Conservation (phyloP, 2,113 vertebrate species). For the Corythornis madagascariensis region DNA sequence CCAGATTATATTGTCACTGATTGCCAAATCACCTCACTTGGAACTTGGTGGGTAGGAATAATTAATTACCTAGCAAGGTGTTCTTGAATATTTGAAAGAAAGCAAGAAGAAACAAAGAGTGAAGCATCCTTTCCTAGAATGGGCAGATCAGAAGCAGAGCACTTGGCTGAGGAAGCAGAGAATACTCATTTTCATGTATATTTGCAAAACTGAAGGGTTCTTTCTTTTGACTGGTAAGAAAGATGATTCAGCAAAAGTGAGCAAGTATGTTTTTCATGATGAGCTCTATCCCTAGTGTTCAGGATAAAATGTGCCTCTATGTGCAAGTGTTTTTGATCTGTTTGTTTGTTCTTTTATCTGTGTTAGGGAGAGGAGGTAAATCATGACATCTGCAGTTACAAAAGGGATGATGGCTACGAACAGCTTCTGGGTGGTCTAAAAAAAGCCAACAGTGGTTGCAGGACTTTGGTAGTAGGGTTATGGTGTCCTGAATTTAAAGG, state of each 20-base stretch:
- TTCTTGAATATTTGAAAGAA: neutral
- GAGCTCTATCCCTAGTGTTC: neutral
- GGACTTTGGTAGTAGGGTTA: neutral
- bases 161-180: neutral
- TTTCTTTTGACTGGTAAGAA: neutral
- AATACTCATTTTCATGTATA: neutral
- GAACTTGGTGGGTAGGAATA: neutral
- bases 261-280: neutral
- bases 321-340: neutral
- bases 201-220: neutral
- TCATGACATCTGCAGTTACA: neutral
- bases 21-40: neutral
- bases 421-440: rapidly evolving
- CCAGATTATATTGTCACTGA: neutral
- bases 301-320: neutral
- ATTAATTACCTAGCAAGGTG: neutral
- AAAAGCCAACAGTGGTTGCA: neutral
- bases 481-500: neutral
- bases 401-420: neutral
- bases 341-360: neutral
- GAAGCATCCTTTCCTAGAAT: neutral
- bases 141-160: neutral
- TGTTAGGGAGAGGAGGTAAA: rapidly evolving
- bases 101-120: neutral
- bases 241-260: neutral